Evolutionary conservation across 1,140 invertebrate genomes (phyloP), one percentile per base, ranked within the genome.

Genomic region (Hycleus phaleratus): DNA sequence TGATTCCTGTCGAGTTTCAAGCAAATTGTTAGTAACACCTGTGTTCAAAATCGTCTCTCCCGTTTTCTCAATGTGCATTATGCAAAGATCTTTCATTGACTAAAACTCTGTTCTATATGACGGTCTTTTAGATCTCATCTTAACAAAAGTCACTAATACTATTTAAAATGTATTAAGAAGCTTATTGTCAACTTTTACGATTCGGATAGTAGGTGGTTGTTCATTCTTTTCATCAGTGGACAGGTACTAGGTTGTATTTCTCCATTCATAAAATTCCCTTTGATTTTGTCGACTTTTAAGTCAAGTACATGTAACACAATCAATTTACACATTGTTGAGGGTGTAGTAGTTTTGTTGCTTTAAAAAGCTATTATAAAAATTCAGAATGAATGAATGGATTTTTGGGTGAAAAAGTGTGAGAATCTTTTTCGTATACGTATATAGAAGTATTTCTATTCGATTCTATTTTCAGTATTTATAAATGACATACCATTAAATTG

Each of bases 91-190:
- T 9, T 55, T 55, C 45, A 46, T 38, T 55, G 44, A 48, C 47
- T 47, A 55, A 39, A 55, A 26, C 4, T 32, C 11, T 43, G 24
- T 45, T 38, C 42, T 38, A 44, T 26, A 26, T 43, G 49, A 46
- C 51, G 51, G 51, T 53, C 32, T 32, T 32, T 12, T 40, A 53
- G 39, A 26, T 46, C 51, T 32, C 32, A 32, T 4, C 7, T 32
- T 32, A 32, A 53, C 51, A 53, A 53, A 53, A 46, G 43, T 42
- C 42, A 53, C 51, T 7, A 32, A 32, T 7, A 32, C 32, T 7
- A 53, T 53, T 53, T 53, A 53, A 53, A 53, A 53, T 53, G 26
- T 53, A 53, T 53, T 53, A 53, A 45, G 44, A 32, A 45, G 38
- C 46, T 25, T 38, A 53, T 46, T 53, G 51, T 53, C 51, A 42